Base-by-base conservation (phyloP, 2,888 invertebrate species). In the Eumerus sabulonum region DNA sequence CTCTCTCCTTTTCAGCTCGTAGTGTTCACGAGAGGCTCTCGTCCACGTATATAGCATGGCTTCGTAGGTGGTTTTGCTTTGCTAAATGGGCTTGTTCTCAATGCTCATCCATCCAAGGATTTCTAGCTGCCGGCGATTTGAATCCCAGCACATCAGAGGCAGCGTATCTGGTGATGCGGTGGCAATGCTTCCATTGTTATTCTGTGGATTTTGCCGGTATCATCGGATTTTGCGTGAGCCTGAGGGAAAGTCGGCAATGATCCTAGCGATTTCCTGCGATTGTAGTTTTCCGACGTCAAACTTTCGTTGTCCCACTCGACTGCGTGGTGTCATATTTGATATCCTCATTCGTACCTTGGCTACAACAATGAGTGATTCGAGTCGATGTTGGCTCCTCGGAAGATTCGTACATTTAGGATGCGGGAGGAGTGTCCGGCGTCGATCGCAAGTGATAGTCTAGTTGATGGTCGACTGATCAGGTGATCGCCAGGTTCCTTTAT, bases 401-500 rank as follows among this genome's bases (percentile, higher is more conserved):
- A 53, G 9, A 36, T 53, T 53, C 38, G 53, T n/a, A 53, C 53
- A n/a, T n/a, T n/a, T n/a, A 40, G 11, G 40, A 36, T 53, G 14
- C 16, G 9, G 50, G 50, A 18, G 50, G 19, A 18, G 13, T 50
- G 14, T 16, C 35, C 36, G 35, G 53, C 36, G 53, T 53, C 53
- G 38, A 53, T 53, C 36, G 53, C 53, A 53, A 53, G 35, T 16
- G 27, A 36, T 12, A 53, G 36, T 53, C 27, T 36, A 36, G 38
- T 53, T 53, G 53, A 14, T 16, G 36, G 14, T 53, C 14, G 38
- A 53, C 36, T 53, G 36, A 53, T 53, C 53, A 13, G 14, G 36
- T 16, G 38, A 38, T 36, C 53, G 13, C 53, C 38, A 53, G 9
- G 53, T 36, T 16, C 50, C 60, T 19, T 73, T 79, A 27, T 63